Base-by-base conservation (phyloP, 2,888 invertebrate genomes). In the Chouioia cunea region DNA sequence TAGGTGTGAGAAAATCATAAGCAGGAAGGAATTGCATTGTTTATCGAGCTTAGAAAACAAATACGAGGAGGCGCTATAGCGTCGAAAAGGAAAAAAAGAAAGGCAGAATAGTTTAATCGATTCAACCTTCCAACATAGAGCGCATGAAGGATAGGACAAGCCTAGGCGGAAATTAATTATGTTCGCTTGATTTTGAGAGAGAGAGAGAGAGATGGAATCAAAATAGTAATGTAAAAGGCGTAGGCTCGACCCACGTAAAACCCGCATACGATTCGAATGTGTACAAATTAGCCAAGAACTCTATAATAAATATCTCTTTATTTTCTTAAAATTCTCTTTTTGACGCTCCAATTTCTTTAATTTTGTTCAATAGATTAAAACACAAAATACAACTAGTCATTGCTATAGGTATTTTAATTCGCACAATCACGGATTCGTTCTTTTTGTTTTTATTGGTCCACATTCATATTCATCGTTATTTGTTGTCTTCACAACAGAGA, bases 21-120 rank as follows among this genome's bases (percentile, higher is more conserved):
- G 14, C 65, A 67, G 67, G 67, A 67, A 47, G 67, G 60, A 47
- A 67, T 67, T 36, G 58, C 54, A 67, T 60, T 66, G 65, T 66
- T 44, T 52, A 22, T 23, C 20, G 15, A 20, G 23, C 48, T 43
- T 52, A 44, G 50, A 6, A 36, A 36, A 36, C 36, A 36, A 36
- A 36, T 36, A 6, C 36, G 36, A 36, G 16, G 16, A 58, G 20
- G 44, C 44, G 20, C 48, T 20, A 58, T 4, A 16, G 14, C 20
- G 22, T 1, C 36, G 50, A 22, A 4, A 50, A 27, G 47, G 44
- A 54, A 22, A 47, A 63, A 8, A 16, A n/a, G 22, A 53, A 52
- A 63, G 22, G 22, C 20, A 63, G 16, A 48, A 15, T 2, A 47
- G 54, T 43, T 62, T 62, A 68, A 68, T 68, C 50, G 62, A 63